Evolutionary conservation across 2,113 vertebrate genomes (phyloP).

Genomic region (Lepus europaeus): DNA sequence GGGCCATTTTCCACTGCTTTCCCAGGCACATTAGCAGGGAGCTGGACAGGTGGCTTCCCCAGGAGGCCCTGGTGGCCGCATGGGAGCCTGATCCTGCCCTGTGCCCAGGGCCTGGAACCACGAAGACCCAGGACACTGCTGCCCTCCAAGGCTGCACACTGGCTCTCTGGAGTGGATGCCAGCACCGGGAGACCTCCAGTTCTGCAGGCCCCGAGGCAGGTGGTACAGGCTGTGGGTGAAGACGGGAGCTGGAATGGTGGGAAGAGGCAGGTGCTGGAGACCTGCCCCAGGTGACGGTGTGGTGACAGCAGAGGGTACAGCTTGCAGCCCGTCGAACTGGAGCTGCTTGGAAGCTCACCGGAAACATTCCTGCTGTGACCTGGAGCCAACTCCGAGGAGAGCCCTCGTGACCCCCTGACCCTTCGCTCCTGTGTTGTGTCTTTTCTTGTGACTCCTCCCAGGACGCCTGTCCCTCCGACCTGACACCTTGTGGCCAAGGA

Average conservation of each 20-base stretch:
- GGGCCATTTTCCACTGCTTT: background rate
- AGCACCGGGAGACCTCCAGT: background rate
- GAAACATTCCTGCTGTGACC: background rate
- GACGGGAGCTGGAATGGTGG: background rate
- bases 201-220: too few species aligned
- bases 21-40: background rate
- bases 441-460: background rate
- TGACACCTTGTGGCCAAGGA: background rate
- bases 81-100: background rate
- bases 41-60: background rate
- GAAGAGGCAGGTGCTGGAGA: background rate
- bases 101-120: background rate
- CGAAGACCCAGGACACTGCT: background rate
- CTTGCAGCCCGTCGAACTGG: background rate
- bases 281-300: background rate
- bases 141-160: background rate
- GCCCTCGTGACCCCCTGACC: background rate
- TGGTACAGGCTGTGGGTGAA: too few species aligned
- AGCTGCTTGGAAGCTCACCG: rapidly evolving
- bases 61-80: background rate
- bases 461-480: background rate
- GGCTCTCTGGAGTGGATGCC: background rate
- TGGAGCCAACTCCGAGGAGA: background rate
- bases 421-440: background rate
- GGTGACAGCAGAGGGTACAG: background rate